These are phyloP conservation scores for Squalus acanthias DNA, from an alignment of 2,797 vertebrate genomes.

Conservation along the genomic window DNA sequence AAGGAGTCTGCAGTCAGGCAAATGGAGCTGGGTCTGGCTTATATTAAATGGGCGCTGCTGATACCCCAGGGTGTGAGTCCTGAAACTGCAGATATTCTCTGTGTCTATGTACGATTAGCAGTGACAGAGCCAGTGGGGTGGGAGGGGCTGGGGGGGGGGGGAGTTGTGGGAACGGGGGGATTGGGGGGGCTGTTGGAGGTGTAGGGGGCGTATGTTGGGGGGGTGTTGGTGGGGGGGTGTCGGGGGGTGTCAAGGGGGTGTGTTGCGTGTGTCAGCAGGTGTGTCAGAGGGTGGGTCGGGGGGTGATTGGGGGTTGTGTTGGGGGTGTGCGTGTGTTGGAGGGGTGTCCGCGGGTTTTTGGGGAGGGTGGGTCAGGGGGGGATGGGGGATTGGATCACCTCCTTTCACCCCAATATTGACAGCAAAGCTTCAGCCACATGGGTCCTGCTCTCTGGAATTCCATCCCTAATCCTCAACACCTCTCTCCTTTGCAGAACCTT, in stretches of 20 bases:
- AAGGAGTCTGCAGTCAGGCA: not conserved
- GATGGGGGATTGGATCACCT: not conserved
- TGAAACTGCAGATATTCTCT: not conserved
- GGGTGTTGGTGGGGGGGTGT: not conserved
- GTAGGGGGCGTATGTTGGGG: not conserved
- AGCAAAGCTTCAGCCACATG: not conserved
- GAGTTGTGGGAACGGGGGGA: no score
- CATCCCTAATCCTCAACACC: not conserved
- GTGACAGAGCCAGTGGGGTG: not conserved
- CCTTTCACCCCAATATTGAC: not conserved
- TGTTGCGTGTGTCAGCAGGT: no score
- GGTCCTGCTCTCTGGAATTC: not conserved
- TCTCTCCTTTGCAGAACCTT: not conserved
- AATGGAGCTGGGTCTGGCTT: not conserved
- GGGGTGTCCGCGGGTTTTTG: no score
- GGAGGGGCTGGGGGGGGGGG: no score
- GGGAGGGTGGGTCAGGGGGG: no score
- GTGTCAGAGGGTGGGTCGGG: no score
- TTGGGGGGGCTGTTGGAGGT: not conserved
- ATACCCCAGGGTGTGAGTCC: not conserved
- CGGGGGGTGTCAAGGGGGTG: no score
- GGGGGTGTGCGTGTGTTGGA: no score
- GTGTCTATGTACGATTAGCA: not conserved
- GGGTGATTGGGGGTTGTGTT: no score
- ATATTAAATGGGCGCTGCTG: not conserved